These are phyloP conservation scores for Scaptomyza graminum DNA, from an alignment of 1,140 invertebrate genomes.

Conservation along the genomic window DNA sequence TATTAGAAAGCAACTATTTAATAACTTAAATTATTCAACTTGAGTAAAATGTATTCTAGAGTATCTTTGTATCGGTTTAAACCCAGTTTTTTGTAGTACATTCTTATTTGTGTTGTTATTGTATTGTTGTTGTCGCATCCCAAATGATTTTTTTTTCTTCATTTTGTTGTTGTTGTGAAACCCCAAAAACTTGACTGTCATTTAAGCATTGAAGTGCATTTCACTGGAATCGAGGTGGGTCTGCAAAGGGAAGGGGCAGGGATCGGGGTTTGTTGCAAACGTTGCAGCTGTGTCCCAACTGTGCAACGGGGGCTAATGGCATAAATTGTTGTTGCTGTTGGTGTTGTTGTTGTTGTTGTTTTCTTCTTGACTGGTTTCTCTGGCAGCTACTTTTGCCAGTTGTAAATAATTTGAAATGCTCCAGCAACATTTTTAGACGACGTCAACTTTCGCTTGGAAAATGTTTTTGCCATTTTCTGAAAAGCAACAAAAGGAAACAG, in stretches of 20 bases:
- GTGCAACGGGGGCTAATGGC: slow-evolving; percentile 33
- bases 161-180: slow-evolving; percentile 30
- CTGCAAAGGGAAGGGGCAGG: not conserved
- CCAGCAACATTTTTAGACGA: slow-evolving; percentile 39
- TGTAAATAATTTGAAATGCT: slow-evolving; percentile 54
- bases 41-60: not conserved
- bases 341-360: slow-evolving; percentile 12
- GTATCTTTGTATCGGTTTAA: not conserved
- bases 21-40: not conserved
- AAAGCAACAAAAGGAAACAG: not conserved
- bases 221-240: slow-evolving; percentile 18
- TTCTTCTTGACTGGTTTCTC: slow-evolving; percentile 43
- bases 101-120: slow-evolving; percentile 14
- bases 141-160: slow-evolving; percentile 32
- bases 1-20: too few species aligned
- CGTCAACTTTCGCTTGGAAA: slow-evolving; percentile 41
- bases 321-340: slow-evolving; percentile 24
- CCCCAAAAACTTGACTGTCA: slow-evolving; percentile 42
- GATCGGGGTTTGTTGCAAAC: not conserved
- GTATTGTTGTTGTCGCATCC: slow-evolving; percentile 34
- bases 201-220: slow-evolving; percentile 53
- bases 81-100: not conserved
- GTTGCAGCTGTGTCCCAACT: slow-evolving; percentile 30
- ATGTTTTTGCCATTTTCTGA: slow-evolving; percentile 27
- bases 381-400: slow-evolving; percentile 39